Evolutionary conservation across 2,888 invertebrate genomes (phyloP).

Genomic region (Hetaerina titia): DNA sequence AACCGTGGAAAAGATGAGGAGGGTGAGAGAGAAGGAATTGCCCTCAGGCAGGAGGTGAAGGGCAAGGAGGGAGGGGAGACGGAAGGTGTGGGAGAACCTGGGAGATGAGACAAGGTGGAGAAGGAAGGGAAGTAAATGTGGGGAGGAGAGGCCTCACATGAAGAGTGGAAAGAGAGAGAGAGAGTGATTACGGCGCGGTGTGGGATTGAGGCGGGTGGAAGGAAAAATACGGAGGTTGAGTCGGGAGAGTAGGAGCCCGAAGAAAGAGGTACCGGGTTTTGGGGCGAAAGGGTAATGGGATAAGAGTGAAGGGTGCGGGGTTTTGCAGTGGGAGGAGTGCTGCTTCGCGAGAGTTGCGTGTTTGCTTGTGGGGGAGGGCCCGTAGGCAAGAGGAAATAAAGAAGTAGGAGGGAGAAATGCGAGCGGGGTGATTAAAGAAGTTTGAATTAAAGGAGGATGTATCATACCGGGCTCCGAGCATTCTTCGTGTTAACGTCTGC

Average conservation of each 20-base stretch:
- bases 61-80: neutral
- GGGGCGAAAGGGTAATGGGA: neutral
- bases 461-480: neutral
- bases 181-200: neutral
- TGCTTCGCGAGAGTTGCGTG: neutral
- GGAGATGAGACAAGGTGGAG: neutral
- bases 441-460: neutral
- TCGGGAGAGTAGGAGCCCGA: neutral
- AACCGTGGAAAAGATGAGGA: neutral
- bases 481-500: neutral
- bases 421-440: neutral
- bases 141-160: neutral
- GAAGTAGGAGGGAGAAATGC: neutral
- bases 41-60: neutral
- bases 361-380: neutral
- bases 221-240: neutral
- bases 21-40: neutral
- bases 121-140: neutral
- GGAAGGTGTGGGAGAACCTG: neutral
- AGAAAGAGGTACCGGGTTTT: neutral
- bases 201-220: neutral
- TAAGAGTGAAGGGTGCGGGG: neutral
- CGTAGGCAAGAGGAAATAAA: neutral
- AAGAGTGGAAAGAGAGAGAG: neutral
- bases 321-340: neutral